Base-by-base conservation (phyloP, 2,797 vertebrate genomes). In the Sylvia borin region DNA sequence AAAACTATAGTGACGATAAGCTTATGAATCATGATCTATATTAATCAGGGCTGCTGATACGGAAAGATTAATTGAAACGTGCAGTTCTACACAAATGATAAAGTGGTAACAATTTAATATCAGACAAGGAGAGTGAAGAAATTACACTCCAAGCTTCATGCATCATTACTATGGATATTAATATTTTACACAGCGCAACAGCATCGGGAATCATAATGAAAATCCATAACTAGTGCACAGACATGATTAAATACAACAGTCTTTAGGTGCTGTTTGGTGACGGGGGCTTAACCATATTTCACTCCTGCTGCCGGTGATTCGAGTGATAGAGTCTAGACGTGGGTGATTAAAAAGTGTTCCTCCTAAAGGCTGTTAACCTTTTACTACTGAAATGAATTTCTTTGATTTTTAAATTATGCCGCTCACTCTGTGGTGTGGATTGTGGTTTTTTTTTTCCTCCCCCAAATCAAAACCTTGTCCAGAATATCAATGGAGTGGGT, bases 111-210 rank as follows among this genome's bases (percentile, higher is more conserved):
- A 99, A 99, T 99, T 99, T 99, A 98, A 98, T 98, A 98, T 98
- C 97, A 98, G 99, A 99, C 99, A 99, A 98, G 99, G 98, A 98
- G 98, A 98, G 98, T 98, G 98, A 98, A 98, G 98, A 98, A 99
- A 99, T 99, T 99, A 99, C 99, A 98, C 98, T 99, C 98, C 97
- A 98, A 98, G 98, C 99, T 99, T 99, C 99, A 99, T 99, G 99
- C 99, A 99, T 99, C 99, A 99, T 99, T 99, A 99, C 97, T 97
- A 98, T 99, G 98, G 99, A 99, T 99, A 99, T 99, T 99, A 99
- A 99, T 99, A 99, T 99, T 99, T 98, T 98, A 98, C 98, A 97
- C 98, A 97, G 98, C 54, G 98, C 98, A 98, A 98, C 98, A 98
- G 98, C 98, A 98, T 99, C 98, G 97, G 99, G 98, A 99, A 98